These are phyloP conservation scores for Ophion obscuratus DNA, from an alignment of 2,888 invertebrate genomes.

Conservation along the genomic window DNA sequence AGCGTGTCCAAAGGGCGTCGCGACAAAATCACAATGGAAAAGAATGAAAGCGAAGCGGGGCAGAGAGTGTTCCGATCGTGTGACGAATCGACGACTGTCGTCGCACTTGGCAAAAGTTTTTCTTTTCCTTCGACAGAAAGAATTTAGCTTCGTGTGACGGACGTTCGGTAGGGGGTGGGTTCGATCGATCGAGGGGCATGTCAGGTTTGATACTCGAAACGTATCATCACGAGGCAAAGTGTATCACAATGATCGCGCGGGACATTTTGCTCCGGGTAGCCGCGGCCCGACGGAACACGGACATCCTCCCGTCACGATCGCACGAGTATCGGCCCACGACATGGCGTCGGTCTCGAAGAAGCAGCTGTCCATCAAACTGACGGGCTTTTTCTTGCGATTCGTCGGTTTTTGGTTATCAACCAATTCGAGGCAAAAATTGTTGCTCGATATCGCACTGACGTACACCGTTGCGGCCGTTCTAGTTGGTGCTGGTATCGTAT, in stretches of 20 bases:
- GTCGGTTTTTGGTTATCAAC: slow-evolving; percentile 67
- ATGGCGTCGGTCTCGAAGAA: slow-evolving; percentile 41
- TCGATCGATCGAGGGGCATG: slow-evolving; percentile 53
- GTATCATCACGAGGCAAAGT: slow-evolving; percentile 34
- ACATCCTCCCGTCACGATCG: too few species aligned
- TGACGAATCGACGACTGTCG: background rate
- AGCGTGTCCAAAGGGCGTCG: background rate
- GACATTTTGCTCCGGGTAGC: background rate
- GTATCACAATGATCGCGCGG: slow-evolving; percentile 48
- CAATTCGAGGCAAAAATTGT: slow-evolving; percentile 41
- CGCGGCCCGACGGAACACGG: too few species aligned
- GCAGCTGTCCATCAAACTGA: slow-evolving; percentile 63
- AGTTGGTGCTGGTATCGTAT: slow-evolving; percentile 52
- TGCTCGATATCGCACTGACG: slow-evolving; percentile 50
- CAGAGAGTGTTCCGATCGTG: background rate
- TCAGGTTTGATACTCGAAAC: slow-evolving; percentile 57
- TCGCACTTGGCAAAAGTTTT: slow-evolving; percentile 5
- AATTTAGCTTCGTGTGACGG: background rate
- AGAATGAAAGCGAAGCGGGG: background rate
- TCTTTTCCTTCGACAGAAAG: background rate
- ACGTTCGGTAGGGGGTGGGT: background rate
- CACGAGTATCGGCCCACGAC: too few species aligned
- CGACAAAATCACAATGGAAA: background rate
- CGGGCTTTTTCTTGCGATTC: slow-evolving; percentile 63
- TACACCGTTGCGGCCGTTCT: slow-evolving; percentile 61